These are phyloP conservation scores for Anoplius nigerrimus DNA, from an alignment of 2,888 invertebrate species.

Conservation along the genomic window DNA sequence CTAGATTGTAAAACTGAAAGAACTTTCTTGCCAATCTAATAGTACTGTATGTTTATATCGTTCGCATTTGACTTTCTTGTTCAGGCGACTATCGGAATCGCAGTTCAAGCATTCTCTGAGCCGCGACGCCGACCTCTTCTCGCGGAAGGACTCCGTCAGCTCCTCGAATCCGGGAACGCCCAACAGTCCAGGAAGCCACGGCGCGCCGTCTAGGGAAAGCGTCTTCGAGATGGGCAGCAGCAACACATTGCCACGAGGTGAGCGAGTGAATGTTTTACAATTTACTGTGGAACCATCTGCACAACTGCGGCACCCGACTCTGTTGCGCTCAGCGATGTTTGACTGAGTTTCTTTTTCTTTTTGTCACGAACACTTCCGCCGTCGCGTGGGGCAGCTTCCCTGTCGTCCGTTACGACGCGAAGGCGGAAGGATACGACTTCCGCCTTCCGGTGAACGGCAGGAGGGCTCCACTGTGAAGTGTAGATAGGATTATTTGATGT, in stretches of 20 bases:
- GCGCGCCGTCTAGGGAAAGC: constrained; percentile 65
- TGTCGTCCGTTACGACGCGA: background rate
- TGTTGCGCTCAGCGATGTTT: too few relatives aligned
- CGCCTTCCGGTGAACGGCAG: constrained; percentile 9
- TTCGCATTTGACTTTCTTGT: too few relatives aligned
- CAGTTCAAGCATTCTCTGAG: constrained; percentile 68
- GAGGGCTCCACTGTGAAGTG: constrained; percentile 56
- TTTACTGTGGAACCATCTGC: constrained; percentile 55
- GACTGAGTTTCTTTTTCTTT: background rate
- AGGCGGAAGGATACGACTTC: background rate
- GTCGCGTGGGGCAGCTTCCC: background rate
- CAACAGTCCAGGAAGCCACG: constrained; percentile 61
- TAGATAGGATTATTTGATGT: constrained; percentile 57
- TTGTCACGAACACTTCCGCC: background rate
- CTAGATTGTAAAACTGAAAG: too few relatives aligned
- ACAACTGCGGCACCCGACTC: constrained; percentile 10
- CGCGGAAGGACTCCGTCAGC: constrained; percentile 61
- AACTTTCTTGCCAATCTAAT: constrained; percentile 9
- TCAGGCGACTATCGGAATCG: constrained; percentile 69
- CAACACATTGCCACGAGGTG: constrained; percentile 72
- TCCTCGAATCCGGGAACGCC: constrained; percentile 60
- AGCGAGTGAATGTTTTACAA: constrained; percentile 59
- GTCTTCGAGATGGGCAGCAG: constrained; percentile 68
- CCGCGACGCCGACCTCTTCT: constrained; percentile 67
- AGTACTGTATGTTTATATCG: too few relatives aligned